Percentiles rank a stretch among this genome's conserved stretches.
Evolutionary conservation across 2,888 invertebrate species (phyloP).

Genomic region (Ethmia dodecea): DNA sequence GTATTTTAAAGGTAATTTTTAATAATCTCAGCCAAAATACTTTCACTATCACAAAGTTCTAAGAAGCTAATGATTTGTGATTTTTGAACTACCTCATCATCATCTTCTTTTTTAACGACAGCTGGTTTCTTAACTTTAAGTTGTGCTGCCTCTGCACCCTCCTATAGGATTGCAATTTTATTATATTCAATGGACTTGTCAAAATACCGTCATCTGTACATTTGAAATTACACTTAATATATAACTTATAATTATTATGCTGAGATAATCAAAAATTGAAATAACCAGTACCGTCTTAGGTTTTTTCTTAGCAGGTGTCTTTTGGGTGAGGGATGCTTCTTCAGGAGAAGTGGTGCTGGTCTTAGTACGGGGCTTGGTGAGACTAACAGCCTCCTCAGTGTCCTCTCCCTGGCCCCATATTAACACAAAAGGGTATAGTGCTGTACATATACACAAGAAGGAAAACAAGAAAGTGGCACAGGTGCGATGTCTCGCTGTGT

Average conservation of each 20-base stretch:
- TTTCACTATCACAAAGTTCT: slow-evolving; percentile 1
- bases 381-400: slow-evolving; percentile 68
- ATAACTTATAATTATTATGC: slow-evolving; percentile 13
- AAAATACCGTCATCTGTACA: neutral
- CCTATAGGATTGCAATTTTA: slow-evolving; percentile 38
- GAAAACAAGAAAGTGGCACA: slow-evolving; percentile 1
- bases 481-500: neutral
- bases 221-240: neutral
- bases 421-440: slow-evolving; percentile 28
- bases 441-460: slow-evolving; percentile 22
- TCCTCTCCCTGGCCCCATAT: slow-evolving; percentile 61
- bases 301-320: slow-evolving; percentile 71
- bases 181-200: neutral
- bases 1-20: too few species aligned
- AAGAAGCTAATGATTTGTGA: slow-evolving; percentile 17
- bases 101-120: slow-evolving; percentile 59
- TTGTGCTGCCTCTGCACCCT: slow-evolving; percentile 64
- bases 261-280: slow-evolving; percentile 56
- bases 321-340: slow-evolving; percentile 71
- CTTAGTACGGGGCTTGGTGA: slow-evolving; percentile 67
- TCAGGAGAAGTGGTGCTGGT: slow-evolving; percentile 71
- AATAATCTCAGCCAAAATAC: slow-evolving; percentile 48
- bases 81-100: slow-evolving; percentile 53
- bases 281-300: slow-evolving; percentile 63
- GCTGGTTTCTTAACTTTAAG: slow-evolving; percentile 71